A percentile compares a stretch with the other conserved stretches of the same genome.
Conservation (phyloP, 1,140 invertebrate genomes). For the Saxidomus purpurata region DNA sequence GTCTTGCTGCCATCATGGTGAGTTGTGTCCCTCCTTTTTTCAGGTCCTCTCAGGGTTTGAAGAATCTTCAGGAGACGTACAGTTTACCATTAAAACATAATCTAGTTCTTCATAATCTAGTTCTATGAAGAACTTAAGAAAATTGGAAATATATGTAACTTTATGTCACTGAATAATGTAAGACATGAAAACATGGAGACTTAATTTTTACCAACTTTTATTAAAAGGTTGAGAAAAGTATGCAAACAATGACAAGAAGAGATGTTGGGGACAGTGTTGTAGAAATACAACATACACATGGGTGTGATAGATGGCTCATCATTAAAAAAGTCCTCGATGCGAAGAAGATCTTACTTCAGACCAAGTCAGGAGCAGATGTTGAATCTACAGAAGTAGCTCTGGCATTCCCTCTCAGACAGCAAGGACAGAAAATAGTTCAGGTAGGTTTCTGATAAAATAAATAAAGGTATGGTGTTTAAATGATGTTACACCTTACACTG, state of each 20-base stretch:
- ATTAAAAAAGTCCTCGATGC: constrained; percentile 83
- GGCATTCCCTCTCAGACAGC: constrained; percentile 81
- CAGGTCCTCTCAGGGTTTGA: too few species aligned
- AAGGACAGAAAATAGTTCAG: constrained; percentile 47
- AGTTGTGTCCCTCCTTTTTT: too few species aligned
- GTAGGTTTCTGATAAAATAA: not conserved
- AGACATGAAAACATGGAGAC: too few species aligned
- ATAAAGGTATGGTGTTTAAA: not conserved
- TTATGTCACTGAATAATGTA: too few species aligned
- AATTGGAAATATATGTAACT: too few species aligned
- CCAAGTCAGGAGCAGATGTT: constrained; percentile 84
- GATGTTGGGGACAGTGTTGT: constrained; percentile 80
- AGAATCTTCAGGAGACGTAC: too few species aligned
- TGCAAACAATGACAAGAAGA: constrained; percentile 75
- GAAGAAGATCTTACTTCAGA: constrained; percentile 82
- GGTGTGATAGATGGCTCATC: constrained; percentile 82
- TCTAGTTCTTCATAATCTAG: too few species aligned
- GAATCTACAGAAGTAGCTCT: constrained; percentile 85
- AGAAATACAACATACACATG: constrained; percentile 81
- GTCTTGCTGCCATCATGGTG: too few species aligned
- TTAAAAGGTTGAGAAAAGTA: constrained; percentile 80
- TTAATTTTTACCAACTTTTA: too few species aligned
- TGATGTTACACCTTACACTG: too few species aligned
- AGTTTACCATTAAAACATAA: too few species aligned
- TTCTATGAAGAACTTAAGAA: too few species aligned